A percentile compares a stretch with the other conserved stretches of the same genome.
Conservation (phyloP, 2,888 invertebrate species). For the Sminthurinus aureus region DNA sequence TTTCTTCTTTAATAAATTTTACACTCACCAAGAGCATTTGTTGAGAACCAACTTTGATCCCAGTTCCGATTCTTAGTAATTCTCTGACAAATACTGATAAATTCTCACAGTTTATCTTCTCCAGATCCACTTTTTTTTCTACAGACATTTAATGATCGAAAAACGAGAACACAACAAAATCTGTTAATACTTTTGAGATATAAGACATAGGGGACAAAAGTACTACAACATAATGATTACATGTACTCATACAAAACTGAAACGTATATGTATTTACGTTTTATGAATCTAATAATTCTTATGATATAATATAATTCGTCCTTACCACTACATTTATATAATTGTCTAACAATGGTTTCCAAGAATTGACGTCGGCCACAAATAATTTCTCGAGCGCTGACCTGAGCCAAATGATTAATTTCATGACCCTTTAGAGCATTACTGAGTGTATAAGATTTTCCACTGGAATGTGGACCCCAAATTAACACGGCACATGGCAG, state of each 20-base stretch:
- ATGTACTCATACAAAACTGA: not conserved
- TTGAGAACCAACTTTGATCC: not conserved
- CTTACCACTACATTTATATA: constrained; percentile 22
- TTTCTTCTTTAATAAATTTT: too few relatives aligned
- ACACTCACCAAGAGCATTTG: constrained; percentile 16
- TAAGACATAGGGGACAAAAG: not conserved
- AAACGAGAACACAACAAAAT: not conserved
- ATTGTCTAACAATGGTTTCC: constrained; percentile 33
- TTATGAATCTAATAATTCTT: too few relatives aligned
- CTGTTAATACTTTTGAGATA: not conserved
- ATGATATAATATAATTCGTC: not conserved
- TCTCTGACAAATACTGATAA: constrained; percentile 8
- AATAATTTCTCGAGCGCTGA: constrained; percentile 38
- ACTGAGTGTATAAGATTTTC: constrained; percentile 28
- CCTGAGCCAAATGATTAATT: constrained; percentile 23
- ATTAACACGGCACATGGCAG: constrained; percentile 26
- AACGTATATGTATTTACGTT: not conserved
- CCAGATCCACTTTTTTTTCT: not conserved
- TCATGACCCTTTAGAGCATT: not conserved
- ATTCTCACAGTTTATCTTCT: constrained; percentile 12
- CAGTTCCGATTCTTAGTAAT: not conserved
- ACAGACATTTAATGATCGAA: not conserved
- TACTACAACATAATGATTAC: not conserved
- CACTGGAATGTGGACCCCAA: constrained; percentile 34
- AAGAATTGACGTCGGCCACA: constrained; percentile 33